phyloP scores from a whole-genome alignment of 2,888 invertebrate genomes.

The Drosophila heteroneura region DNA sequence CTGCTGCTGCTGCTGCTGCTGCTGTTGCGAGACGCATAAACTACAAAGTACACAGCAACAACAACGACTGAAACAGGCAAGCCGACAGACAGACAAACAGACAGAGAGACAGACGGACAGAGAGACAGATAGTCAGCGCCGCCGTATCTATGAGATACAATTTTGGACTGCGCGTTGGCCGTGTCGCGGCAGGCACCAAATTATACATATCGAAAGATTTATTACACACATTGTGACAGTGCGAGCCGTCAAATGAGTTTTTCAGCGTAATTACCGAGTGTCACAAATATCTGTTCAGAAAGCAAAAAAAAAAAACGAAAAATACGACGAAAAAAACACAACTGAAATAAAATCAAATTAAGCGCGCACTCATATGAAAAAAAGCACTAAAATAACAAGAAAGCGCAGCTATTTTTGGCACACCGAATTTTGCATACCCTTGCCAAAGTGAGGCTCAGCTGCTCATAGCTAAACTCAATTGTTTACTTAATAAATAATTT shows the following conservation, averaged over 20 bases:
- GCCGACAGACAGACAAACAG: conserved; percentile 18
- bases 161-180: conserved; percentile 73
- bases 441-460: not conserved
- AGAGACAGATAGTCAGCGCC: conserved; percentile 12
- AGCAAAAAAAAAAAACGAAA: conserved; percentile 26
- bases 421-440: not conserved
- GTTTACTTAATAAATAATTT: not conserved
- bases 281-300: conserved; percentile 63
- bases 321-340: not conserved
- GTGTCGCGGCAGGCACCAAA: conserved; percentile 55
- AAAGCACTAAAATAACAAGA: conserved; percentile 1
- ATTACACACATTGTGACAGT: conserved; percentile 73
- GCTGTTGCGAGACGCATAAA: conserved; percentile 38
- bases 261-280: conserved; percentile 79
- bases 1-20: conserved; percentile 4
- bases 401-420: not conserved
- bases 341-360: conserved; percentile 56
- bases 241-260: conserved; percentile 82
- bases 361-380: conserved; percentile 56
- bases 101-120: conserved; percentile 7
- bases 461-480: not conserved
- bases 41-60: conserved; percentile 41
- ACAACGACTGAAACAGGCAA: conserved; percentile 3
- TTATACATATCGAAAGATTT: conserved; percentile 80
- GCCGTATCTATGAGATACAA: conserved; percentile 74